Base-by-base conservation (phyloP, 2,113 vertebrate species). In the Antigone vipio region DNA sequence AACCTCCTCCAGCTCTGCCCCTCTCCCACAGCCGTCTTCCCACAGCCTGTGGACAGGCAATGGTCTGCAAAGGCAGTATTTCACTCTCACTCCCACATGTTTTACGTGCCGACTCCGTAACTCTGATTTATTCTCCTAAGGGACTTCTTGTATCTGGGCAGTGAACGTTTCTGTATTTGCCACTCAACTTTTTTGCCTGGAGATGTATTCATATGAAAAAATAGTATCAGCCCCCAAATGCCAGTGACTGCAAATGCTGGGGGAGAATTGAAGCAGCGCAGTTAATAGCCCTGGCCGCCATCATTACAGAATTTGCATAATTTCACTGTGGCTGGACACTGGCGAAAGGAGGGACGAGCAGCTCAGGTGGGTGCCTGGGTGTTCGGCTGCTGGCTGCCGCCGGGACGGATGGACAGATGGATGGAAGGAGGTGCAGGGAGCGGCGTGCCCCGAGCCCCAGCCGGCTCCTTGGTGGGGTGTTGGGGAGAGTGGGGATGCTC, bases 321-420 rank as follows among this genome's bases (percentile, higher is more conserved):
- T 52, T 60, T 66, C 40, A 2, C 11, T 7, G 3, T 16, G 26
- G 27, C 5, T 73, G 72, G 76, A 42, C 71, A 9, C 19, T 26
- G 52, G 35, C 34, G 30, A 53, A 62, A 50, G 50, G 44, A 88
- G 29, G 58, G 34, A 26, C 1, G 14, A 86, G 38, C 44, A 49
- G 71, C 38, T 45, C 56, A 21, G 56, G 63, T n/a, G 55, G 21
- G 34, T 47, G 38, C 53, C n/a, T 30, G 63, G 19, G 47, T 35
- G 20, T 44, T 82, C 3, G 2, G 35, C 11, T 66, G 34, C 55
- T 85, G 78, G 42, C 32, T 88, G 71, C 71, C 60, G 55, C 52
- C 12, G 2, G 58, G 30, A 60, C 1, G 3, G 30, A 32, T 1
- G 5, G 71, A 58, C 10, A 32, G 69, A 35, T 0, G n/a, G 27